Evolutionary conservation across 2,888 invertebrate species (phyloP), one percentile per base, ranked within the genome.

Genomic region (Campoplex capitator): DNA sequence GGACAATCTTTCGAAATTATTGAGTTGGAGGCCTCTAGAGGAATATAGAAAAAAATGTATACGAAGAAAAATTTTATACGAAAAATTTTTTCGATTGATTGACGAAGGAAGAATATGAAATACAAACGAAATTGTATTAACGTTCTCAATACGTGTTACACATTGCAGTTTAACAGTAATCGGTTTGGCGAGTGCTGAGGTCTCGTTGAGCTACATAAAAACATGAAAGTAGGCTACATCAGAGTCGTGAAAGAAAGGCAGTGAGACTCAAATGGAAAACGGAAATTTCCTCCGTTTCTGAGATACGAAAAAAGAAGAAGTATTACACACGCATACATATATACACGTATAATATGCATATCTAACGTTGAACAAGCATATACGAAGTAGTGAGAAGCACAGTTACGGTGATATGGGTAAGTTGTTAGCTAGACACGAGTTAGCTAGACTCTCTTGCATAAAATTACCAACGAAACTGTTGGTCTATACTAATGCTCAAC

Each of bases 171-270:
- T 74, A 11, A 54, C 56, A 74, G 56, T 48, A 9, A 74, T 74
- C 65, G 65, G 76, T 48, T 62, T 67, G 65, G 80, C 81, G 88
- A 89, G 89, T 87, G 88, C 88, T 83, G 77, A 73, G 88, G 85
- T 89, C 88, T 89, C 86, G 83, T 87, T 90, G 75, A 80, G 67
- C 70, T 65, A 51, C 67, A 70, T 68, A 56, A 23, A 79, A 58
- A 23, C 32, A 85, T 88, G 88, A 89, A 91, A 91, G 91, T 91
- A 90, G 91, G 89, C 83, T 89, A 84, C 81, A 13, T 7, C 85
- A 84, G 76, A 89, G 84, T 75, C 65, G 78, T 73, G 77, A 73
- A 84, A 87, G 74, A 75, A 73, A 70, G 76, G 70, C 51, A 84
- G 70, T 67, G 38, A 75, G 79, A 83, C 18, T 85, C 88, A 86